A percentile compares a stretch with the other conserved stretches of the same genome.
phyloP scores from a whole-genome alignment of 1,140 invertebrate genomes.

The Magallana gigas region DNA sequence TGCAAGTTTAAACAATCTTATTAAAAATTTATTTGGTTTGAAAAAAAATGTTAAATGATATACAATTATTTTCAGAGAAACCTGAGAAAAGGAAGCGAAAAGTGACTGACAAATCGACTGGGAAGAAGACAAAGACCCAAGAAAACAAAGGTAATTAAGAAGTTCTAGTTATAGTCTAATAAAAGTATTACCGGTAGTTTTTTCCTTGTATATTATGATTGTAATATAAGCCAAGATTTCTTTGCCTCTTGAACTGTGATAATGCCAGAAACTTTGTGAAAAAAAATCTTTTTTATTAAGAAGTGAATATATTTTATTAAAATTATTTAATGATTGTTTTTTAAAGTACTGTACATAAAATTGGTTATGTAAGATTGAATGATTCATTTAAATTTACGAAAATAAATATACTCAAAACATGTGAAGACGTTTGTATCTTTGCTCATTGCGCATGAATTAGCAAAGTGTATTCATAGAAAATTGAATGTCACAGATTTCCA shows the following conservation, averaged over 20 bases:
- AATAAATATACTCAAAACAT: too few relatives aligned
- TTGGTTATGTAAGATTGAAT: background rate
- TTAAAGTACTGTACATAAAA: background rate
- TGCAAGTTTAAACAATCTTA: too few relatives aligned
- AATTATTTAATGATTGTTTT: background rate
- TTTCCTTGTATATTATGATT: too few relatives aligned
- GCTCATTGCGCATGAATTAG: too few relatives aligned
- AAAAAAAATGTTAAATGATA: background rate
- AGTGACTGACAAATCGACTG: background rate
- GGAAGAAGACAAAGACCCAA: background rate
- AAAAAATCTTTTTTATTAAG: background rate
- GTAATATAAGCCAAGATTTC: too few relatives aligned
- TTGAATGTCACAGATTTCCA: background rate
- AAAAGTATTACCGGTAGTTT: too few relatives aligned
- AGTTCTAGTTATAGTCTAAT: too few relatives aligned
- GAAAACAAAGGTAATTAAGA: background rate
- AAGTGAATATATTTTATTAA: background rate
- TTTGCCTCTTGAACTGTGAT: background rate
- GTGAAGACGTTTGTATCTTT: too few relatives aligned
- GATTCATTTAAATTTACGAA: background rate
- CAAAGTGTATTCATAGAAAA: too few relatives aligned
- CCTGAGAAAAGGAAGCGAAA: background rate
- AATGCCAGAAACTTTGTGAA: background rate
- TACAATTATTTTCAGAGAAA: background rate
- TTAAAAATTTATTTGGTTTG: too few relatives aligned